A percentile compares a stretch with the other conserved stretches of the same genome.
These are phyloP conservation scores for Mola mola DNA, from an alignment of 2,113 vertebrate species.

Conservation along the genomic window DNA sequence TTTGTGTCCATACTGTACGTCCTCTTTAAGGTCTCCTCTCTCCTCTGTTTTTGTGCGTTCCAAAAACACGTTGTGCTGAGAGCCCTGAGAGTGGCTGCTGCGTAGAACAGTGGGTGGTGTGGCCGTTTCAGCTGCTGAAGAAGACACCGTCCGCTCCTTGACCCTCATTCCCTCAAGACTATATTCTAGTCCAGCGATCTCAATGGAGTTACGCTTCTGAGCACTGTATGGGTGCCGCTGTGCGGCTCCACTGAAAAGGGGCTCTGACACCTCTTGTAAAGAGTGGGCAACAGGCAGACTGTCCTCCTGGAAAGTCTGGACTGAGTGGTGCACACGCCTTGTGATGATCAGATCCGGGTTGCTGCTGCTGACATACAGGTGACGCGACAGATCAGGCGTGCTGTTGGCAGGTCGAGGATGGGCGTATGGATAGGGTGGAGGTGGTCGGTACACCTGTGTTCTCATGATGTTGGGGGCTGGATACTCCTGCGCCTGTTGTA, in stretches of 20 bases:
- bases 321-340: conserved; percentile 93
- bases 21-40: conserved; percentile 70
- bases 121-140: conserved; percentile 84
- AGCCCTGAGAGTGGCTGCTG: conserved; percentile 68
- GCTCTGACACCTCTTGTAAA: conserved; percentile 95
- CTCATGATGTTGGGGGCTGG: conserved; percentile 93
- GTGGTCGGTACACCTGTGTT: conserved; percentile 94
- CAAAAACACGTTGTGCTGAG: conserved; percentile 84
- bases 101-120: conserved; percentile 63
- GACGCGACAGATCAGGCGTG: conserved; percentile 94
- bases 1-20: conserved; percentile 87
- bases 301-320: conserved; percentile 98
- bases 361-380: conserved; percentile 94
- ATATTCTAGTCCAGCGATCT: conserved; percentile 89
- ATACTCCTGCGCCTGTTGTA: conserved; percentile 96
- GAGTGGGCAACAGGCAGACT: conserved; percentile 97
- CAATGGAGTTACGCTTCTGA: conserved; percentile 94
- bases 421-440: conserved; percentile 89
- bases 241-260: conserved; percentile 83
- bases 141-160: conserved; percentile 88
- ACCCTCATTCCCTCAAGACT: conserved; percentile 89
- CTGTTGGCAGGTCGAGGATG: conserved; percentile 94
- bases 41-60: conserved; percentile 85
- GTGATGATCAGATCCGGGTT: conserved; percentile 97
- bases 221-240: conserved; percentile 79